These are phyloP conservation scores for Drosophila bunnanda DNA, from an alignment of 2,888 invertebrate genomes.

Conservation along the genomic window DNA sequence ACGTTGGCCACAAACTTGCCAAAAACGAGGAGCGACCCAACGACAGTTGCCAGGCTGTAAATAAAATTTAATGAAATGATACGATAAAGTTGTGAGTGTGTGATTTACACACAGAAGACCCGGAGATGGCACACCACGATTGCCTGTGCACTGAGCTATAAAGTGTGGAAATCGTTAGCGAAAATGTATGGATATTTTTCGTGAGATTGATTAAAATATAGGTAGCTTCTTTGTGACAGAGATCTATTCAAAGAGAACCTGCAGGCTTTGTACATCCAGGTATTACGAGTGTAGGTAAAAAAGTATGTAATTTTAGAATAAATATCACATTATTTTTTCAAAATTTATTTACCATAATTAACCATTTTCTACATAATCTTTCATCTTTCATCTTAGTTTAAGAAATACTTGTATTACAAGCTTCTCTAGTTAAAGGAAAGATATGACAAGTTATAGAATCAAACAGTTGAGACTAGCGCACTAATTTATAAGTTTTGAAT, in stretches of 20 bases:
- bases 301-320: too few relatives aligned
- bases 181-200: background rate
- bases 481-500: too few relatives aligned
- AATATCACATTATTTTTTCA: too few relatives aligned
- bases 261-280: background rate
- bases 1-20: conserved; percentile 41
- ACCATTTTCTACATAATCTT: too few relatives aligned
- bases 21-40: conserved; percentile 21
- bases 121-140: conserved; percentile 51
- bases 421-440: too few relatives aligned
- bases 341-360: too few relatives aligned
- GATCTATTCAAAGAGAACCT: background rate
- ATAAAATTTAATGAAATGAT: conserved; percentile 79
- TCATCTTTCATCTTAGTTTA: too few relatives aligned
- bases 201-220: background rate
- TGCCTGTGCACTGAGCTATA: conserved; percentile 44
- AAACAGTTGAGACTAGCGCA: too few relatives aligned
- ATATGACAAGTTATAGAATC: too few relatives aligned
- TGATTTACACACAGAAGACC: conserved; percentile 64
- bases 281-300: too few relatives aligned
- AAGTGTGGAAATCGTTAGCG: too few relatives aligned
- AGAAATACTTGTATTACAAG: too few relatives aligned
- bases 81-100: conserved; percentile 73
- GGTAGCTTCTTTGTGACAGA: background rate
- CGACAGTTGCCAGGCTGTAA: conserved; percentile 64